Conservation (phyloP, 2,113 vertebrate species). For the Phalacrocorax carbo region DNA sequence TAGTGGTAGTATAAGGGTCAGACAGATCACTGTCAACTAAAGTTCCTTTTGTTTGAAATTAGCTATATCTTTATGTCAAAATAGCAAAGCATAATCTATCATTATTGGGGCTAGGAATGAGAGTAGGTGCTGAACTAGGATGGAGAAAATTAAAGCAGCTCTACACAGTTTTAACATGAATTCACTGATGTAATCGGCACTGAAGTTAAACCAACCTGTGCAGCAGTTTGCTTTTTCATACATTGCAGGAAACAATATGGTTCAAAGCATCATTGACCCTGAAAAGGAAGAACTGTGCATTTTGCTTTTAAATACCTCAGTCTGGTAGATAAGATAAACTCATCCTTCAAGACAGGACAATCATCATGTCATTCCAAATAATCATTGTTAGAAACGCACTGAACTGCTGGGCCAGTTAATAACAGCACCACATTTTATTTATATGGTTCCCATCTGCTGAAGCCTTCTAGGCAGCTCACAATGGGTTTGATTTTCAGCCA, state of each 20-base stretch:
- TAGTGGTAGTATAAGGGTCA: background rate
- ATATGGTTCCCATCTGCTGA: constrained; percentile 77
- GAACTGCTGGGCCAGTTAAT: constrained; percentile 74
- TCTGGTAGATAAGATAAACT: constrained; percentile 54
- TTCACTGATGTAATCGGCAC: constrained; percentile 41
- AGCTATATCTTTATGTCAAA: background rate
- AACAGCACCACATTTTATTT: constrained; percentile 74
- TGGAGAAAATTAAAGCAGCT: constrained; percentile 17
- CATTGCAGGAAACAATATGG: background rate
- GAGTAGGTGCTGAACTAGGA: background rate
- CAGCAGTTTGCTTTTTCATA: background rate
- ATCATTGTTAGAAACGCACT: constrained; percentile 62
- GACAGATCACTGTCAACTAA: background rate
- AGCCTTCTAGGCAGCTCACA: constrained; percentile 72
- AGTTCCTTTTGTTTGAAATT: background rate
- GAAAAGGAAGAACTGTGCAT: background rate
- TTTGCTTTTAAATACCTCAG: constrained; percentile 53
- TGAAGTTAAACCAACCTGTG: constrained; percentile 31
- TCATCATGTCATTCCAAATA: constrained; percentile 62
- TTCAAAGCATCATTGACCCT: background rate
- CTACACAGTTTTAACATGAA: background rate
- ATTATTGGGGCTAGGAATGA: background rate
- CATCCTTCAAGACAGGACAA: constrained; percentile 60
- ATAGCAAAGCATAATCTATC: background rate
- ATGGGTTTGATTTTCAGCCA: constrained; percentile 65